phyloP scores from a whole-genome alignment of 2,113 vertebrate species.

The Odontesthes bonariensis region DNA sequence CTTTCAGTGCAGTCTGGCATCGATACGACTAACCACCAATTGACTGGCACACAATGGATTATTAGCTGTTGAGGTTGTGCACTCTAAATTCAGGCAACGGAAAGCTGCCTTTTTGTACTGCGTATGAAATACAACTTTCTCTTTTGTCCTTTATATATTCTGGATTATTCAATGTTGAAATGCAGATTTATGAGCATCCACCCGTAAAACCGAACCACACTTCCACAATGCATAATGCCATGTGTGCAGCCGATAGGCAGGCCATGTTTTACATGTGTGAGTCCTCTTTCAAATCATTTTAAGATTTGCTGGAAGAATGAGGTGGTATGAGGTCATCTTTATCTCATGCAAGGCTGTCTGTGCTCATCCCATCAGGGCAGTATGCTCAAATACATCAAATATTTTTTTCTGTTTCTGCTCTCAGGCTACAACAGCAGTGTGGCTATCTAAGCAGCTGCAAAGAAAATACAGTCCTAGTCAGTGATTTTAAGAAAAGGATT shows the following conservation, averaged over 20 bases:
- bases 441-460: not conserved
- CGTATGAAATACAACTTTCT: not conserved
- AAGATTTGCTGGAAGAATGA: not conserved
- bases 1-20: constrained; percentile 11
- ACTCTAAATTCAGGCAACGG: not conserved
- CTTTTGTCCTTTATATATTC: not conserved
- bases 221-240: not conserved
- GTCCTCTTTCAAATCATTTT: constrained; percentile 1
- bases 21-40: constrained; percentile 17
- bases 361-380: fast-evolving
- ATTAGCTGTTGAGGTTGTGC: not conserved
- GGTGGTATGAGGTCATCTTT: not conserved
- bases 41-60: constrained; percentile 1
- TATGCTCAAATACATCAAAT: not conserved
- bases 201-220: not conserved
- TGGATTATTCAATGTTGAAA: constrained; percentile 21
- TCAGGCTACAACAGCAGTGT: not conserved
- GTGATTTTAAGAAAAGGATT: not conserved
- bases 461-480: not conserved
- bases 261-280: not conserved
- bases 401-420: not conserved
- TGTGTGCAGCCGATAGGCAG: not conserved
- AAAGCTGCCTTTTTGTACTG: constrained; percentile 1
- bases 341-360: not conserved
- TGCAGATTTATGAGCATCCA: constrained; percentile 3